phyloP scores from a whole-genome alignment of 2,888 invertebrate species.

The Lapara coniferarum region DNA sequence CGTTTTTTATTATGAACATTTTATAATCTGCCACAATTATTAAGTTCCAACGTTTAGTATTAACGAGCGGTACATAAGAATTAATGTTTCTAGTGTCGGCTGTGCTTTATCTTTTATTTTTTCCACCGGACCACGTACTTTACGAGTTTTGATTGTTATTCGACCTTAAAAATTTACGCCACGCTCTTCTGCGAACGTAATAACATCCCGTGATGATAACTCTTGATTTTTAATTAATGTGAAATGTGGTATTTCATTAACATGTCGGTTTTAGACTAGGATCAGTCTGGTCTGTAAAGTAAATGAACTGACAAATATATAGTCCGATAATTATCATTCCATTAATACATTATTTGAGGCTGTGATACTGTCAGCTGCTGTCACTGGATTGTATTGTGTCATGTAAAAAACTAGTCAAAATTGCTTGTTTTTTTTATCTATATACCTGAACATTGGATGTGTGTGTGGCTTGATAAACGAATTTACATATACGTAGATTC shows the following conservation, averaged over 20 bases:
- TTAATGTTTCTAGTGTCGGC: slow-evolving; percentile 58
- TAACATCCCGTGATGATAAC: slow-evolving; percentile 27
- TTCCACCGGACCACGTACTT: slow-evolving; percentile 34
- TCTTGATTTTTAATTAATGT: slow-evolving; percentile 34
- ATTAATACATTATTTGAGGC: too few species aligned
- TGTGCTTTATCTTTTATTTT: slow-evolving; percentile 34
- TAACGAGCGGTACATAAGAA: slow-evolving; percentile 70
- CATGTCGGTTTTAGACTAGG: not conserved
- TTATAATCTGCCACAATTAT: slow-evolving; percentile 68
- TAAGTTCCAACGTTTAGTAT: slow-evolving; percentile 71
- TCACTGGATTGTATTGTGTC: too few species aligned
- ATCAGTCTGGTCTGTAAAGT: not conserved
- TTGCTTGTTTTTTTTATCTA: not conserved
- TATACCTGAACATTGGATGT: not conserved
- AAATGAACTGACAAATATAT: too few species aligned
- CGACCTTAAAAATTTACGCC: slow-evolving; percentile 41
- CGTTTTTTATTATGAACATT: slow-evolving; percentile 67
- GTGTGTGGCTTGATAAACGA: not conserved
- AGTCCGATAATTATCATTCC: too few species aligned
- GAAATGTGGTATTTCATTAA: slow-evolving; percentile 30
- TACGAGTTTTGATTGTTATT: slow-evolving; percentile 38
- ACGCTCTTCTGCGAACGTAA: slow-evolving; percentile 29
- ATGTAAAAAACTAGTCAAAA: too few species aligned
- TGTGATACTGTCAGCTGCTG: too few species aligned
- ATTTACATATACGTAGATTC: not conserved